Evolutionary conservation across 2,797 vertebrate species (phyloP).

Genomic region (Capromys pilorides): DNA sequence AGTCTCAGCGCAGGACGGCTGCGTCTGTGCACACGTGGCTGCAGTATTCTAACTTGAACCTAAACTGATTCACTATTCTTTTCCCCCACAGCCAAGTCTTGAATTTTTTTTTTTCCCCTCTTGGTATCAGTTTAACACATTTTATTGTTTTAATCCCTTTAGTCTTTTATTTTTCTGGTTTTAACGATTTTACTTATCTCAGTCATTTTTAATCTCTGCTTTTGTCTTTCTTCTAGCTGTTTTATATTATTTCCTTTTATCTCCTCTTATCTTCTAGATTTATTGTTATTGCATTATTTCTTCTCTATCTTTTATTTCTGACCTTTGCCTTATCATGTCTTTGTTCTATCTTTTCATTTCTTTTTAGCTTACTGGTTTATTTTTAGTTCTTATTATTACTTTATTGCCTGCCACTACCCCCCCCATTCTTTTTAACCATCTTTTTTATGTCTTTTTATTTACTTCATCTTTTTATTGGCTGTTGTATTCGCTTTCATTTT

Average conservation of each 20-base stretch:
- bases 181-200: conserved; percentile 76
- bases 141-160: conserved; percentile 76
- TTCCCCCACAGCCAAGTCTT: neutral
- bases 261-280: conserved; percentile 72
- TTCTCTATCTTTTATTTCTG: conserved; percentile 69
- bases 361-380: conserved; percentile 68
- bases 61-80: neutral
- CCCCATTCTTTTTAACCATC: conserved; percentile 3
- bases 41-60: neutral
- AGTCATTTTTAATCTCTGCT: conserved; percentile 67
- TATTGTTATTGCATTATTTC: conserved; percentile 74
- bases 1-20: neutral
- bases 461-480: conserved; percentile 72
- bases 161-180: conserved; percentile 59
- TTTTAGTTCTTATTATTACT: conserved; percentile 70
- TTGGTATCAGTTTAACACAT: conserved; percentile 50
- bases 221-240: conserved; percentile 68
- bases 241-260: conserved; percentile 67
- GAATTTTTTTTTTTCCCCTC: conserved; percentile 54
- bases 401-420: conserved; percentile 12
- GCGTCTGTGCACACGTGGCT: neutral
- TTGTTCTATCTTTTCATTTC: conserved; percentile 77
- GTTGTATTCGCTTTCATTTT: conserved; percentile 54
- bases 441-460: conserved; percentile 74
- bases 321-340: conserved; percentile 68